Percentiles rank a stretch among this genome's conserved stretches.
Conservation (phyloP, 2,113 vertebrate species). For the Clarias macrocephalus region DNA sequence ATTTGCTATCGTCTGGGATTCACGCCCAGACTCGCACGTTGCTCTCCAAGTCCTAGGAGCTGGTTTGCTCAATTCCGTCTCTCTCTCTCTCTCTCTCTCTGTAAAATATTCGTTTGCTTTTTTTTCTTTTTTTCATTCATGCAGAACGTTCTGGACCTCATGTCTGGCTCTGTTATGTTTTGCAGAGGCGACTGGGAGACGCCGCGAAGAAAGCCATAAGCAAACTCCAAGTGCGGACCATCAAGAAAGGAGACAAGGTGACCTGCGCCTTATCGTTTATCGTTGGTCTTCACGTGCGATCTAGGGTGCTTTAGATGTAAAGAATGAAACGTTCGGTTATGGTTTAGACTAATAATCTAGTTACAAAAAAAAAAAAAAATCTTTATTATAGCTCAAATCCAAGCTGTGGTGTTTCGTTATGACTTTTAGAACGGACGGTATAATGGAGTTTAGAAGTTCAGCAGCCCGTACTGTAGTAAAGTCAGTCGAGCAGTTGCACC, state of each 20-base stretch:
- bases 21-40: neutral
- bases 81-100: no score
- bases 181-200: conserved; percentile 93
- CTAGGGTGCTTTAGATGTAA: neutral
- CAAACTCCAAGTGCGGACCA: conserved; percentile 93
- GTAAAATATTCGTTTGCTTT: neutral
- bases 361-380: neutral
- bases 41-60: neutral
- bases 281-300: neutral
- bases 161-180: conserved; percentile 43
- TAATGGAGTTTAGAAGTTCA: no score
- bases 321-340: no score
- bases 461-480: neutral
- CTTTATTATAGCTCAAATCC: neutral
- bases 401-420: neutral
- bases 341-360: neutral
- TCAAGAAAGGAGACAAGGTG: conserved; percentile 98
- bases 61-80: neutral
- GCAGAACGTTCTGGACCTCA: neutral
- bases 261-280: neutral
- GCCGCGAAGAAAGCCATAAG: conserved; percentile 98
- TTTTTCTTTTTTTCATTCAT: neutral
- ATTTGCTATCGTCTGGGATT: neutral
- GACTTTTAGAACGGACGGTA: neutral
- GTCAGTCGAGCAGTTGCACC: neutral